phyloP scores from a whole-genome alignment of 2,888 invertebrate genomes.

The Xanthia togata region DNA sequence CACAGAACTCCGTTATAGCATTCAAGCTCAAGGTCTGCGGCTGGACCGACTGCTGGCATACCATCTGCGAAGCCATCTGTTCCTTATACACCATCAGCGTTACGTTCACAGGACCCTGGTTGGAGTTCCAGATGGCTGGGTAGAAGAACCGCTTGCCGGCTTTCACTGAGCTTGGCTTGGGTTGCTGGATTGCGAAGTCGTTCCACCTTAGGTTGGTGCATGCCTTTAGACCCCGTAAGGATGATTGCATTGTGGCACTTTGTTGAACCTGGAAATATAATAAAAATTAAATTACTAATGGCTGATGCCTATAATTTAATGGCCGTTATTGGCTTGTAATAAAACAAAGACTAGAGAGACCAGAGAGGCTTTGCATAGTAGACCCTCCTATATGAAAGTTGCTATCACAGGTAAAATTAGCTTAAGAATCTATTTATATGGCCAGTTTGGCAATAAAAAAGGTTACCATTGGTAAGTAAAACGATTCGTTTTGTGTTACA shows the following conservation, averaged over 20 bases:
- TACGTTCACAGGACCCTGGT: constrained; percentile 92
- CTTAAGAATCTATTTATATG: too few relatives aligned
- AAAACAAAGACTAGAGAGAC: too few relatives aligned
- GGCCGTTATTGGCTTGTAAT: too few relatives aligned
- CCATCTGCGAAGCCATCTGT: constrained; percentile 91
- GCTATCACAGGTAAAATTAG: too few relatives aligned
- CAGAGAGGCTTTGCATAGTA: too few relatives aligned
- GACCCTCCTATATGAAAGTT: too few relatives aligned
- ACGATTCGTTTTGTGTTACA: too few relatives aligned
- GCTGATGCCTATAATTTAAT: too few relatives aligned
- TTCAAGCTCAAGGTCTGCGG: constrained; percentile 92
- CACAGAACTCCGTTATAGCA: constrained; percentile 95
- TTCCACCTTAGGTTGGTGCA: constrained; percentile 93
- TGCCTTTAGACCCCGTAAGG: constrained; percentile 93
- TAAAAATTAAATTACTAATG: neutral
- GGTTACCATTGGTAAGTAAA: too few relatives aligned
- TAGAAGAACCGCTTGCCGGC: constrained; percentile 94
- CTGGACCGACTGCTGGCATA: constrained; percentile 91
- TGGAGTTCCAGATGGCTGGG: constrained; percentile 93
- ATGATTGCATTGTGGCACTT: constrained; percentile 92
- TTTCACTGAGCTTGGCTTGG: constrained; percentile 86
- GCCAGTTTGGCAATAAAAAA: too few relatives aligned
- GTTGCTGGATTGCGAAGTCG: constrained; percentile 92
- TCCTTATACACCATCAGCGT: constrained; percentile 92
- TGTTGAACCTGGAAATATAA: constrained; percentile 90